Base-by-base conservation (phyloP, 2,888 invertebrate species). In the Molorchus minor region DNA sequence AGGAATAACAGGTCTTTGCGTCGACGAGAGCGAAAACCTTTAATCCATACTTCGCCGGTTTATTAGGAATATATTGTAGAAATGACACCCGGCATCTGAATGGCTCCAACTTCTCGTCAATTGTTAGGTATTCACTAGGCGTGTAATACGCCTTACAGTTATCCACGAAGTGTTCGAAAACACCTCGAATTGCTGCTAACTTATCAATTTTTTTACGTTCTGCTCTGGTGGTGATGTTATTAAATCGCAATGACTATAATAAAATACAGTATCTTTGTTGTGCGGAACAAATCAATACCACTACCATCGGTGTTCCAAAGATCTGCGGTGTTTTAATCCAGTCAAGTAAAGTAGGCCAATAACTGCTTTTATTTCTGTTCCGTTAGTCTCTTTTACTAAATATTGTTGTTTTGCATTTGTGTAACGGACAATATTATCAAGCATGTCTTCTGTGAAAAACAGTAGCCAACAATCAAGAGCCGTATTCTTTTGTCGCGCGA, bases 11-110 rank as follows among this genome's bases (percentile, higher is more conserved):
- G 3, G 63, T 56, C 35, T 64, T 56, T 5, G 69, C 62, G 55
- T 73, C 71, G n/a, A 57, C 60, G 15, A 68, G 38, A 4, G 72
- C 71, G 47, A 59, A 67, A 12, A 72, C 60, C 65, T 75, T 71
- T 3, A 74, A 64, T 0, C 71, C 70, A 64, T 74, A 74, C 44
- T 68, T 72, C 2, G 63, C 67, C 15, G 73, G 69, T 59, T 76
- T 71, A 19, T 69, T 67, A 7, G 74, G 72, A 12, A 75, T 75
- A 49, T 71, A 76, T 58, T 75, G 70, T 19, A 13, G 15, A 19
- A 30, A 47, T 33, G n/a, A 10, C 10, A 10, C 10, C 10, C 33
- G 33, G 33, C 33, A 10, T 3, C 10, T 2, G 12, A 33, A 33
- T 12, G 33, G 2, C 10, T 33, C 33, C 3, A 33, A 33, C 12